Evolutionary conservation across 2,797 vertebrate species (phyloP).

Genomic region (Okamejei kenojei): DNA sequence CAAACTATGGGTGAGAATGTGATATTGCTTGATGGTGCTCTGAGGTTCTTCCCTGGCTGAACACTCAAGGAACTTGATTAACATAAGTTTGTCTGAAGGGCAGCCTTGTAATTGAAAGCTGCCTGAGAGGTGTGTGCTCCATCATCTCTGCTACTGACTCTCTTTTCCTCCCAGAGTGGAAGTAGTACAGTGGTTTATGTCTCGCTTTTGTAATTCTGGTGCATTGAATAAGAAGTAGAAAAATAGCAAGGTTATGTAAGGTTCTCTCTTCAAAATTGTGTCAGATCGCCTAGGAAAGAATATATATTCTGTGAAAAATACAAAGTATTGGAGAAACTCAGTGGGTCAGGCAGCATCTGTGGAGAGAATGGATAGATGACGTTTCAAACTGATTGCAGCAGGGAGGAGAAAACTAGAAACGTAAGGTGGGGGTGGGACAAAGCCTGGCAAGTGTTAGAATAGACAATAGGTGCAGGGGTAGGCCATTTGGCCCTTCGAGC

Average conservation of each 20-base stretch:
- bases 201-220: background rate
- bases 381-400: too few species aligned
- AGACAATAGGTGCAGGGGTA: too few species aligned
- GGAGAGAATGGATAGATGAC: too few species aligned
- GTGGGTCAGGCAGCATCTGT: too few species aligned
- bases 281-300: background rate
- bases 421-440: too few species aligned
- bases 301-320: background rate
- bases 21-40: background rate
- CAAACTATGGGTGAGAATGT: background rate
- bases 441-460: too few species aligned
- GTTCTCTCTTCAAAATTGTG: background rate
- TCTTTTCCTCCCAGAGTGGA: background rate
- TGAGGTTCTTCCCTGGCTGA: background rate
- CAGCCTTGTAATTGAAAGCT: conserved; percentile 19
- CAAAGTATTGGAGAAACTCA: too few species aligned
- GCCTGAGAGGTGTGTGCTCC: background rate
- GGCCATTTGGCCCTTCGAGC: too few species aligned
- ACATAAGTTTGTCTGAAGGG: conserved; percentile 1
- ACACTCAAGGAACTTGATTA: background rate
- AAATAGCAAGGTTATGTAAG: background rate
- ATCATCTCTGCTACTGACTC: conserved; percentile 1
- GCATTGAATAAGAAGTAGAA: background rate
- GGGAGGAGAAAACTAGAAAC: too few species aligned
- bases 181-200: conserved; percentile 12